Evolutionary conservation across 2,797 vertebrate species (phyloP).

Genomic region (Brachyrhaphis roseni): DNA sequence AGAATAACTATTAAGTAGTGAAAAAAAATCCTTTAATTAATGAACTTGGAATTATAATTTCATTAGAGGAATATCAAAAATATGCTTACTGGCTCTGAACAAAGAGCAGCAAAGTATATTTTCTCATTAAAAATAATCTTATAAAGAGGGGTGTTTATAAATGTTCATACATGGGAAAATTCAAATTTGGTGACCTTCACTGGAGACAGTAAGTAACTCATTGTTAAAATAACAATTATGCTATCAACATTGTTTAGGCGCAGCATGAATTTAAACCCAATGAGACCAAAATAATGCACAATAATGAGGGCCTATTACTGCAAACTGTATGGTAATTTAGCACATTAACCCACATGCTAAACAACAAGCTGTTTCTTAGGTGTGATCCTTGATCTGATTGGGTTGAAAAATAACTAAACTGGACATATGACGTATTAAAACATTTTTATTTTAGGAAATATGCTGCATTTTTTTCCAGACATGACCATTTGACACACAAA

Average conservation of each 20-base stretch:
- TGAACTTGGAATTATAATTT: not conserved
- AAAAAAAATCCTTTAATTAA: not conserved
- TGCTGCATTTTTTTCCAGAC: not conserved
- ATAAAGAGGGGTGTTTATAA: not conserved
- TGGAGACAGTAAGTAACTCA: not conserved
- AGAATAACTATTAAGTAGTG: not conserved
- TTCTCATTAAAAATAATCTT: not conserved
- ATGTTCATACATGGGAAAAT: not conserved
- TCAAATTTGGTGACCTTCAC: not conserved
- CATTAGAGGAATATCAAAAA: not conserved
- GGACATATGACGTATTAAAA: not conserved
- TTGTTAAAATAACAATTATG: not conserved
- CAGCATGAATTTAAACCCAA: not conserved
- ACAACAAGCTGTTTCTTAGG: not conserved
- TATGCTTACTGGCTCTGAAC: not conserved
- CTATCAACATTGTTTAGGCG: not conserved
- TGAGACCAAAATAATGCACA: not conserved
- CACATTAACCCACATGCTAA: not conserved
- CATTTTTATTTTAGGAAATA: not conserved
- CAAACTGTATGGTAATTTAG: not conserved
- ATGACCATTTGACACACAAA: slow-evolving; percentile 5
- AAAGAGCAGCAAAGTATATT: not conserved
- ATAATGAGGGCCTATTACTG: not conserved
- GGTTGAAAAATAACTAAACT: not conserved
- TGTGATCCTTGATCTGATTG: not conserved